A percentile compares a stretch with the other conserved stretches of the same genome.
phyloP scores from a whole-genome alignment of 2,113 vertebrate genomes.

The Myiopsitta monachus region DNA sequence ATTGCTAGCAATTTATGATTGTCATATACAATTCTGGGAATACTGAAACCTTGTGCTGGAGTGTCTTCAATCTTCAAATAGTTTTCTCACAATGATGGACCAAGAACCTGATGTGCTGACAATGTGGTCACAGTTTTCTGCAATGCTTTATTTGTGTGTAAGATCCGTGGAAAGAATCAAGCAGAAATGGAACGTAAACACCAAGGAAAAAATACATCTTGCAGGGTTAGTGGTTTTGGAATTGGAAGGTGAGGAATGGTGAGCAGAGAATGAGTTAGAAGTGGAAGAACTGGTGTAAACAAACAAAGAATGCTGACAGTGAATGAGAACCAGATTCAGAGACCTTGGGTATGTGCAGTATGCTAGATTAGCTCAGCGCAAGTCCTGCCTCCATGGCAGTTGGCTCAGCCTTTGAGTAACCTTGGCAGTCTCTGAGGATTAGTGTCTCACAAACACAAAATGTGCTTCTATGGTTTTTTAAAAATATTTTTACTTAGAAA shows the following conservation, averaged over 20 bases:
- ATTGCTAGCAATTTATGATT: neutral
- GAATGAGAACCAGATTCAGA: constrained; percentile 59
- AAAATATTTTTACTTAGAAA: constrained; percentile 47
- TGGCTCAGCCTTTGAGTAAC: constrained; percentile 43
- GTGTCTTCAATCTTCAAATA: neutral
- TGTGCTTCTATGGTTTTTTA: constrained; percentile 17
- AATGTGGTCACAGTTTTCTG: neutral
- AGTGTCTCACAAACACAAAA: constrained; percentile 50
- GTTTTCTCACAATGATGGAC: neutral
- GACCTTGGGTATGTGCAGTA: constrained; percentile 35
- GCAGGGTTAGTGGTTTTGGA: neutral
- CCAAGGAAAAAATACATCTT: neutral
- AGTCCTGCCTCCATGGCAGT: constrained; percentile 34
- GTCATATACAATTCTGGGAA: constrained; percentile 10
- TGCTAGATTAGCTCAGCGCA: constrained; percentile 34
- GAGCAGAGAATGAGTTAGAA: constrained; percentile 39
- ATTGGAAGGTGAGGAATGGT: constrained; percentile 15
- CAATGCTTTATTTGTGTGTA: neutral
- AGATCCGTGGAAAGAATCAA: neutral
- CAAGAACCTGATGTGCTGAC: neutral
- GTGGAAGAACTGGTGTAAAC: constrained; percentile 48
- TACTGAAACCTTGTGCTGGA: neutral
- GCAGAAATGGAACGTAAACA: constrained; percentile 46
- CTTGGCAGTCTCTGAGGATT: constrained; percentile 45
- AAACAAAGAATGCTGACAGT: constrained; percentile 53